A percentile compares a stretch with the other conserved stretches of the same genome.
Evolutionary conservation across 2,888 invertebrate genomes (phyloP).

Genomic region (Panzeria rudis): DNA sequence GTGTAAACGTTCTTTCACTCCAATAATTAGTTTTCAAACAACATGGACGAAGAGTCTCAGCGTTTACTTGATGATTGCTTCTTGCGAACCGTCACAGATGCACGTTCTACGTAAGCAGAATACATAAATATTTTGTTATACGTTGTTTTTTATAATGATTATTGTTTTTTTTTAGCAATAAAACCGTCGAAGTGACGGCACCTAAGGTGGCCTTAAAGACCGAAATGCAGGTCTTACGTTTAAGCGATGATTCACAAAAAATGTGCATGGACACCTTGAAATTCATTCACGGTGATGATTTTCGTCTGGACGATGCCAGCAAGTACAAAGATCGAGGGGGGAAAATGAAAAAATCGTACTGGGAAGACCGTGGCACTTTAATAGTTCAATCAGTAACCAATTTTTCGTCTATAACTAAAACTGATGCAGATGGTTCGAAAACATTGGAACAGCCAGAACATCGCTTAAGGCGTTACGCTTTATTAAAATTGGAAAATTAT

Average conservation of each 20-base stretch:
- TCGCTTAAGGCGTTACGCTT: constrained; percentile 88
- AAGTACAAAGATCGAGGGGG: constrained; percentile 88
- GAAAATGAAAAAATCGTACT: constrained; percentile 88
- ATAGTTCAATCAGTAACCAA: constrained; percentile 87
- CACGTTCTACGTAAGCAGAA: constrained; percentile 73
- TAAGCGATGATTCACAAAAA: constrained; percentile 89
- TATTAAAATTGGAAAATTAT: constrained; percentile 89
- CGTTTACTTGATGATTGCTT: constrained; percentile 87
- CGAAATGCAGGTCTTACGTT: constrained; percentile 89
- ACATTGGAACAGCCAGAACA: constrained; percentile 85
- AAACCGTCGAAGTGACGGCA: constrained; percentile 83
- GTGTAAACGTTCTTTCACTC: not conserved
- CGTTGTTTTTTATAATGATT: not conserved
- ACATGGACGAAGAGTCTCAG: constrained; percentile 86
- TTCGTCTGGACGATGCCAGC: constrained; percentile 85
- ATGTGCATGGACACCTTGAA: constrained; percentile 90
- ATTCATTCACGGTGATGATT: constrained; percentile 90
- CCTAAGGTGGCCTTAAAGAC: constrained; percentile 87
- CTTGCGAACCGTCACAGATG: constrained; percentile 85
- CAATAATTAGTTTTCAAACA: not conserved
- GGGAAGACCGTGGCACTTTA: constrained; percentile 91
- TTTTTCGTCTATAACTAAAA: constrained; percentile 86
- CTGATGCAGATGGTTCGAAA: constrained; percentile 27
- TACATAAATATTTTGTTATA: not conserved
- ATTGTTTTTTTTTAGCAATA: constrained; percentile 76